phyloP scores from a whole-genome alignment of 2,888 invertebrate genomes.

The Euplexia lucipara region DNA sequence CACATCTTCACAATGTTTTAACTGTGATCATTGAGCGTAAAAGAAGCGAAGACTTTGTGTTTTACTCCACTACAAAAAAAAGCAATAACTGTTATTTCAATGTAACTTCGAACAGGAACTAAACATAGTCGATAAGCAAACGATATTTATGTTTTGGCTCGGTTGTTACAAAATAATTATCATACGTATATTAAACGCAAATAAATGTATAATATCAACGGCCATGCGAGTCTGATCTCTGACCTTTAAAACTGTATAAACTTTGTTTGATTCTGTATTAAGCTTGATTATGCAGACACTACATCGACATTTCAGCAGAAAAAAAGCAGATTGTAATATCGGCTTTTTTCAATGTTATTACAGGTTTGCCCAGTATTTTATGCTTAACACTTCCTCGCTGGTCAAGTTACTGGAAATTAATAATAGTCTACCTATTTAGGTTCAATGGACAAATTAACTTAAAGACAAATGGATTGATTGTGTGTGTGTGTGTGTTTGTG shows the following conservation, averaged over 20 bases:
- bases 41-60: too few relatives aligned
- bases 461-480: too few relatives aligned
- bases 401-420: neutral
- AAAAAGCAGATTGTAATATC: neutral
- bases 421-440: too few relatives aligned
- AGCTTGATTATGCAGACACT: conserved; percentile 31
- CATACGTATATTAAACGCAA: conserved; percentile 20
- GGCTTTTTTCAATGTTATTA: neutral
- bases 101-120: conserved; percentile 14
- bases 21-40: too few relatives aligned
- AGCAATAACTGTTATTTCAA: neutral
- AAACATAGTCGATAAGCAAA: conserved; percentile 17
- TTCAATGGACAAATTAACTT: too few relatives aligned
- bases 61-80: neutral
- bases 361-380: neutral
- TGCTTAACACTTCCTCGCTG: neutral
- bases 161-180: conserved; percentile 9
- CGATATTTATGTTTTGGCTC: neutral
- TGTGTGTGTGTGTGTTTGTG: too few relatives aligned
- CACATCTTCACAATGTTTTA: neutral
- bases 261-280: too few relatives aligned
- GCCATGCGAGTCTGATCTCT: conserved; percentile 23
- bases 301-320: too few relatives aligned
- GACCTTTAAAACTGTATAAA: conserved; percentile 36
- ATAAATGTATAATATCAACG: conserved; percentile 23